These are phyloP conservation scores for Patiria miniata DNA, from an alignment of 35 echinoderm and acorn worm genomes.

Conservation along the genomic window DNA sequence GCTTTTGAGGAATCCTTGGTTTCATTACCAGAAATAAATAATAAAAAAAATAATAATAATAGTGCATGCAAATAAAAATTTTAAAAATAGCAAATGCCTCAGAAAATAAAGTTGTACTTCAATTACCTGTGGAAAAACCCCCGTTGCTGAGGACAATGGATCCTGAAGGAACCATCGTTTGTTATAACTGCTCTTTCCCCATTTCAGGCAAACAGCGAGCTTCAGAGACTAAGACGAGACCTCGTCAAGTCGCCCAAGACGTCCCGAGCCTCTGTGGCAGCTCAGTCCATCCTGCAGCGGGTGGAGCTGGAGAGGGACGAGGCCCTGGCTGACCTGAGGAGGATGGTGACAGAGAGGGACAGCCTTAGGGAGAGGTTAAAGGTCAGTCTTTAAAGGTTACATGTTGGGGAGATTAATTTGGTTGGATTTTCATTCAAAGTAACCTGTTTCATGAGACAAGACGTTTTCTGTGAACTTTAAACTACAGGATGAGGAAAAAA, in stretches of 20 bases:
- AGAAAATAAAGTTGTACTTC: too few relatives aligned
- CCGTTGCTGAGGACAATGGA: too few relatives aligned
- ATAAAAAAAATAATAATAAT: too few relatives aligned
- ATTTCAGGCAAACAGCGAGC: slow-evolving; percentile 85
- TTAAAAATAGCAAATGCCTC: too few relatives aligned
- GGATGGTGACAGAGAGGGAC: slow-evolving; percentile 93
- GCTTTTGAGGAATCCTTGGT: too few relatives aligned
- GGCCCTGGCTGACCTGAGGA: slow-evolving; percentile 79
- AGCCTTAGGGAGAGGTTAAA: slow-evolving; percentile 96
- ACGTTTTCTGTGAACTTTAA: too few relatives aligned
- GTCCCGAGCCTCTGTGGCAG: slow-evolving; percentile 71
- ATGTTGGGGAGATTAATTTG: background rate
- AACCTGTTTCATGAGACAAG: background rate
- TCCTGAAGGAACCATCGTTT: too few relatives aligned
- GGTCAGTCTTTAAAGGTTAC: slow-evolving; percentile 35
- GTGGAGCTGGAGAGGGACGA: slow-evolving; percentile 89
- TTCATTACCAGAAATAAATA: too few relatives aligned
- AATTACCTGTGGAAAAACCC: too few relatives aligned
- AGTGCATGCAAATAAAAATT: too few relatives aligned
- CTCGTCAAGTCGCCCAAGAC: slow-evolving; percentile 69
- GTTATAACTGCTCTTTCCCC: too few relatives aligned
- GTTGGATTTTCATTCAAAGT: background rate
- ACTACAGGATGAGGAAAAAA: too few relatives aligned
- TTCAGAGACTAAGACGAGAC: slow-evolving; percentile 81
- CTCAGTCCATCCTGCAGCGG: slow-evolving; percentile 87